Evolutionary conservation across 2,797 vertebrate genomes (phyloP).

Genomic region (Gephyroberyx darwinii): DNA sequence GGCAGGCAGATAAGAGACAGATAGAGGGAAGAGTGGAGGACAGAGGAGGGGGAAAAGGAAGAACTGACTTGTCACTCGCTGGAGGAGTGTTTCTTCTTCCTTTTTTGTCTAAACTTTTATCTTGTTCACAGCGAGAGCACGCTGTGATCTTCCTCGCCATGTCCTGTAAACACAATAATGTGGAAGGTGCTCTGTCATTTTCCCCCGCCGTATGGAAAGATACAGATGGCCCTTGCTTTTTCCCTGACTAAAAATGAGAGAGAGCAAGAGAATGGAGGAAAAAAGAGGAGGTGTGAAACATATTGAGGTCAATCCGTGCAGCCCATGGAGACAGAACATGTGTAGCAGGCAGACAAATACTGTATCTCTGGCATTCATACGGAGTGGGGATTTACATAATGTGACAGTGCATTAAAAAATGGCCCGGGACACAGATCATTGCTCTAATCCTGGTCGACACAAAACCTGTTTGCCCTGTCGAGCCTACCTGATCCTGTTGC

Average conservation of each 20-base stretch:
- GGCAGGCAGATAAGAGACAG: conserved; percentile 35
- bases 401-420: conserved; percentile 82
- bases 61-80: background rate
- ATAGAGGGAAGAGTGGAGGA: background rate
- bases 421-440: conserved; percentile 80
- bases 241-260: background rate
- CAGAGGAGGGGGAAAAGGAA: background rate
- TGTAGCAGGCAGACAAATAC: conserved; percentile 60
- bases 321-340: conserved; percentile 55
- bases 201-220: background rate
- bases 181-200: background rate
- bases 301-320: conserved; percentile 61
- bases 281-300: conserved; percentile 23
- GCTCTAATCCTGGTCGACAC: conserved; percentile 82
- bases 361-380: conserved; percentile 71
- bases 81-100: background rate
- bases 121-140: background rate
- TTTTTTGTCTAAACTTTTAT: background rate
- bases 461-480: conserved; percentile 63
- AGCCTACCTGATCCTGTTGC: conserved; percentile 55
- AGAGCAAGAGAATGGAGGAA: conserved; percentile 10
- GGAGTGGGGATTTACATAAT: conserved; percentile 85
- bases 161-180: background rate
- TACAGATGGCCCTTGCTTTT: background rate
- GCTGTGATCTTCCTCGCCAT: background rate